Evolutionary conservation across 37 sponge, comb jelly and placozoan species (phyloP), one percentile per base, ranked within the genome.

Genomic region (Theonella swinhoei): DNA sequence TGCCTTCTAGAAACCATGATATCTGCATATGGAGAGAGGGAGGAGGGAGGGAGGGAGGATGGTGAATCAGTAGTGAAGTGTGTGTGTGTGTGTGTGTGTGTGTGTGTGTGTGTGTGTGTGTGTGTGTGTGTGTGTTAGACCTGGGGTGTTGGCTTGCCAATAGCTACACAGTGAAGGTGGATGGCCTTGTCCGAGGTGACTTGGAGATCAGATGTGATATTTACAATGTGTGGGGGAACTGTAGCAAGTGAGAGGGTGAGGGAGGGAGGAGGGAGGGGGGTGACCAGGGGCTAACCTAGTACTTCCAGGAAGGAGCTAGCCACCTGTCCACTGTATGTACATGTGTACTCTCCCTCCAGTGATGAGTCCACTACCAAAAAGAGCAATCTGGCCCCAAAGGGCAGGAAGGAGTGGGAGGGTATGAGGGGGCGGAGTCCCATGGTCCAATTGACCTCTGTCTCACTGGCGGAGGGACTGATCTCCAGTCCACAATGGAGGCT

Each of bases 291-390:
- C 82, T 23, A n/a, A 81, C 82, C 71, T 30, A 30, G 82, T 25
- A 81, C 82, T 35, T 24, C 7, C 38, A 81, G 82, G 40, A 34
- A 81, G 59, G 39, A 58, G 72, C 69, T 81, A 72, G 24, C 1
- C 23, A 35, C 4, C n/a, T 58, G 14, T 3, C 39, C 17, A 8
- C 28, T 31, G 25, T 22, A 22, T 2, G 82, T 58, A 62, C 82
- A 81, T 4, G 82, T 61, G 25, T 81, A 81, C 39, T 81, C 82
- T 61, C 82, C 82, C 61, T 69, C 35, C 28, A 71, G 42, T 25
- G 36, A 28, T n/a, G 30, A 30, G 31, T 23, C 34, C 14, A 71
- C 62, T 5, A 0, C 0, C 32, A 71, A 71, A 17, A 81, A 47
- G 54, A 47, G 54, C 7, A 47, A 14, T 68, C 80, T 32, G 38